Conservation (phyloP, 2,113 vertebrate genomes). For the Pelobates fuscus region DNA sequence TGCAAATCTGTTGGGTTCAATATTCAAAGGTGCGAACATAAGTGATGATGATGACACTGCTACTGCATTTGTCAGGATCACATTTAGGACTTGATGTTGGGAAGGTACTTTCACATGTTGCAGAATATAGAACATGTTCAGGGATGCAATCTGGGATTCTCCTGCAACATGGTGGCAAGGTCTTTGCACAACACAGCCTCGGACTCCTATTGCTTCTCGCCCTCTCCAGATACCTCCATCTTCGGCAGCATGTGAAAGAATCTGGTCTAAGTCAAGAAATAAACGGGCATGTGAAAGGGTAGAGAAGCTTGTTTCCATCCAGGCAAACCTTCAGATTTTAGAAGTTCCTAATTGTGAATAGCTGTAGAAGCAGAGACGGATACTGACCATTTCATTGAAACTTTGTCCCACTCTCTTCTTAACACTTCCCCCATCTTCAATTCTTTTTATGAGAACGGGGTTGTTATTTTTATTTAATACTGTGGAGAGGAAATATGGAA, state of each 20-base stretch:
- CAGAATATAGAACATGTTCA: background rate
- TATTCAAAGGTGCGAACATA: too few species aligned
- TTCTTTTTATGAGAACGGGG: background rate
- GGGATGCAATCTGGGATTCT: slow-evolving; percentile 5
- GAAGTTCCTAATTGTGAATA: background rate
- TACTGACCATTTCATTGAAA: background rate
- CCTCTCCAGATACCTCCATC: too few species aligned
- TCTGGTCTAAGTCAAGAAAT: background rate
- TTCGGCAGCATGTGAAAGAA: background rate
- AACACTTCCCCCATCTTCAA: background rate
- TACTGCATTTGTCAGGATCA: background rate
- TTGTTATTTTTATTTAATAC: too few species aligned
- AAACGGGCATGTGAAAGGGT: background rate
- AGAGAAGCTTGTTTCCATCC: background rate
- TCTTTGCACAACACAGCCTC: too few species aligned
- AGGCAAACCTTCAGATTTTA: background rate
- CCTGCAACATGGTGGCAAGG: background rate
- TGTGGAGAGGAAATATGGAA: too few species aligned
- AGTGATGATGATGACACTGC: background rate
- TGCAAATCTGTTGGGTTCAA: too few species aligned
- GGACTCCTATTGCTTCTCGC: too few species aligned
- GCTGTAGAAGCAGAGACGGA: background rate
- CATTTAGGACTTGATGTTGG: background rate
- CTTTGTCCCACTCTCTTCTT: background rate
- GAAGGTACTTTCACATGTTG: background rate